Evolutionary conservation across 1,140 invertebrate genomes (phyloP).

Genomic region (Zaprionus taronus): DNA sequence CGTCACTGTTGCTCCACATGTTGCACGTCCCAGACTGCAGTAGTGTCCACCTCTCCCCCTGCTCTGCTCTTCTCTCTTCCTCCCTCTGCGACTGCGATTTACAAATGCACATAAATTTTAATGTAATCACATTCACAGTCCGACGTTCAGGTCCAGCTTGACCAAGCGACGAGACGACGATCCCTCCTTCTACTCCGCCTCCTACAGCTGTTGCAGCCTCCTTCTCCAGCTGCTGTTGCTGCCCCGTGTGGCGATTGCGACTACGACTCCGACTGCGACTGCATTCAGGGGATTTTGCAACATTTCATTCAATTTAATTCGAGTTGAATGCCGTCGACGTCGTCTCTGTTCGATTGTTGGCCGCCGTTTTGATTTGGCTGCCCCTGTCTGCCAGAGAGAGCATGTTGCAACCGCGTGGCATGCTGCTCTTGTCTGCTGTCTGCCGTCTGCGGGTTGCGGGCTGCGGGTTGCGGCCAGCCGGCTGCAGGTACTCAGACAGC

Average conservation of each 20-base stretch:
- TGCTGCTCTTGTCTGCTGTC: no score
- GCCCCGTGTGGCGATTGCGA: slow-evolving; percentile 11
- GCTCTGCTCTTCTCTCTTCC: no score
- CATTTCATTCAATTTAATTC: slow-evolving; percentile 76
- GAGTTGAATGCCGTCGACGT: slow-evolving; percentile 54
- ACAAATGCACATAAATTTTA: slow-evolving; percentile 83
- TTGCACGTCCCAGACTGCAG: slow-evolving; percentile 60
- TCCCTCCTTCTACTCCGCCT: slow-evolving; percentile 14
- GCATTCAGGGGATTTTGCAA: slow-evolving; percentile 60
- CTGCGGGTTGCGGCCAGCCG: slow-evolving; percentile 19
- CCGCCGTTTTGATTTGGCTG: slow-evolving; percentile 52
- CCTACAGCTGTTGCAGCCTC: slow-evolving; percentile 29
- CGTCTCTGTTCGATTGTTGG: slow-evolving; percentile 50
- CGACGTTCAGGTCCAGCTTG: slow-evolving; percentile 43
- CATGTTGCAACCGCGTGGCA: slow-evolving; percentile 51
- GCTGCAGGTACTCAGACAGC: slow-evolving; percentile 25
- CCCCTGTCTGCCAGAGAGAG: slow-evolving; percentile 22
- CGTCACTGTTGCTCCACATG: slow-evolving; percentile 66
- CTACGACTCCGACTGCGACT: slow-evolving; percentile 9
- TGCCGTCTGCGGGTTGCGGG: slow-evolving; percentile 11
- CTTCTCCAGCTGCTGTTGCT: slow-evolving; percentile 6
- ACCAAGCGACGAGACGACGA: slow-evolving; percentile 29
- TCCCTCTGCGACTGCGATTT: slow-evolving; percentile 32
- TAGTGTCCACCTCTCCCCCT: not conserved
- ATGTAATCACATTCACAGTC: slow-evolving; percentile 77